Conservation (phyloP, 2,113 vertebrate species). For the Mobula hypostoma region DNA sequence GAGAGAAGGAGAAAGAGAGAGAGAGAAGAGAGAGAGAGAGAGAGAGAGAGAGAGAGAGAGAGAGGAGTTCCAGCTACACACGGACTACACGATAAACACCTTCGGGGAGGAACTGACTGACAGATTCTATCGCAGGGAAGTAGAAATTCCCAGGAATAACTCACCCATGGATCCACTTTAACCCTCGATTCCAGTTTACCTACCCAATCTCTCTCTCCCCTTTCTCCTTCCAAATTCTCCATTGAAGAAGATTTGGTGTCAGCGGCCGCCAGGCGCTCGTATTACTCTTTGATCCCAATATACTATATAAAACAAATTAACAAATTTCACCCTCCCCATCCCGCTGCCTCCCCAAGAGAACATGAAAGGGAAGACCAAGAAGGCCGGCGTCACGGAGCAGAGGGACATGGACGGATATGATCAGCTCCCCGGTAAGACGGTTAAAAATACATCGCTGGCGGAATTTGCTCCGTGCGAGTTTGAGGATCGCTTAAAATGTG, state of each 20-base stretch:
- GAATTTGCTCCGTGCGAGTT: background rate
- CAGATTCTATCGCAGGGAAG: no score
- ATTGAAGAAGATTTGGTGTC: no score
- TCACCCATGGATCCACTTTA: background rate
- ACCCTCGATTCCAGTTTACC: background rate
- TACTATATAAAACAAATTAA: no score
- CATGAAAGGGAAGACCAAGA: slow-evolving; percentile 17
- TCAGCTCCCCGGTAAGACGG: background rate
- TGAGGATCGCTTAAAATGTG: background rate
- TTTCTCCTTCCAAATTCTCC: background rate
- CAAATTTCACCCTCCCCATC: background rate
- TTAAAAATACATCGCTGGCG: background rate
- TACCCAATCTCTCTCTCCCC: background rate
- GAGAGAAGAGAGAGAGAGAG: background rate
- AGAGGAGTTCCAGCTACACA: no score
- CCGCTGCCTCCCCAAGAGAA: background rate
- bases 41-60: background rate
- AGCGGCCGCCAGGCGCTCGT: no score
- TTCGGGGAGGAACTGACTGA: no score
- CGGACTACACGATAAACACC: no score
- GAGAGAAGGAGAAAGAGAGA: background rate
- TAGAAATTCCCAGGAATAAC: background rate
- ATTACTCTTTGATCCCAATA: no score
- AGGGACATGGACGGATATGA: slow-evolving; percentile 14
- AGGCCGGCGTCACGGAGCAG: background rate